Base-by-base conservation (phyloP, 92 coral and sea anemone genomes). In the Epizoanthus scotinus region DNA sequence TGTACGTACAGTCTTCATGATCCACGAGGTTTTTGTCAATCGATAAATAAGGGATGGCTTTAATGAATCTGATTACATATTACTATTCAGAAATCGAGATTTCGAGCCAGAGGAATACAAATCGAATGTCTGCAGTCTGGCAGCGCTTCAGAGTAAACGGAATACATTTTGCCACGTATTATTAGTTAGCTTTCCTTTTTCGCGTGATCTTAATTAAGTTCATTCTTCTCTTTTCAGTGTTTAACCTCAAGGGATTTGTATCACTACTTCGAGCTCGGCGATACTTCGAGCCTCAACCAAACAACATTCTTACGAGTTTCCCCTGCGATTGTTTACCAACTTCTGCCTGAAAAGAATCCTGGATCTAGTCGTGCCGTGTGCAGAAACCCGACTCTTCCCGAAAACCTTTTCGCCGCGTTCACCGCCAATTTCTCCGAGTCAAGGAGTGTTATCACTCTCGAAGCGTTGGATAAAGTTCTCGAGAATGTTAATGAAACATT, bases 321-420 rank as follows among this genome's bases (percentile, higher is more conserved):
- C 63, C 78, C 89, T 64, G 80, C 73, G 74, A 79, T 86, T 84
- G 85, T 86, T 84, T 86, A 66, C 72, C 71, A 65, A 54, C 80
- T 86, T 81, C 81, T 86, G 72, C 89, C 89, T 85, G 89, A 85
- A 86, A 86, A 81, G 89, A 81, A 81, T 71, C 40, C 86, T 73
- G 89, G 89, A 79, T 78, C 78, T 65, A 18, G 74, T 67, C 72
- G 62, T 67, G 83, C 62, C 74, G 83, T 44, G 74, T 67, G 83
- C 83, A 67, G 58, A 64, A 21, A 28, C 18, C 3, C 78, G 72
- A 73, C 83, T 64, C 81, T 75, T 75, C 81, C 81, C 81, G 22
- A 75, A 36, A 59, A 58, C 81, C 81, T 75, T 75, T 75, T 75
- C 81, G 81, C 67, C 81, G 81, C 81, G 67, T 75, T 75, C 59